Evolutionary conservation across 2,113 vertebrate species (phyloP).

Genomic region (Lepidothrix coronata): DNA sequence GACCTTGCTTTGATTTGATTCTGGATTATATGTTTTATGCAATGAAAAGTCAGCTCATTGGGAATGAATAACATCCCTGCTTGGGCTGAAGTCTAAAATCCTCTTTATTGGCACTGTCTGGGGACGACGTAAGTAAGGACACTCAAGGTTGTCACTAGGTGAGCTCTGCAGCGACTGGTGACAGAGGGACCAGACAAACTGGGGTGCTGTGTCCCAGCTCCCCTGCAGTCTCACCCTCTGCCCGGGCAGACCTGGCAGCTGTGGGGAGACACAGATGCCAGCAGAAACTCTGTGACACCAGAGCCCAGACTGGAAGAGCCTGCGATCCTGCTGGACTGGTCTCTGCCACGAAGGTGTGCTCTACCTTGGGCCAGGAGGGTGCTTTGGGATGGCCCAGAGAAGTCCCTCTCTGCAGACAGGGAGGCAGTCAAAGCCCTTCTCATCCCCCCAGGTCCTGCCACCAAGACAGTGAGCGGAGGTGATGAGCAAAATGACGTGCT

Average conservation of each 20-base stretch:
- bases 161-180: not conserved
- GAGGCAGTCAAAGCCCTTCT: not conserved
- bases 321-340: not conserved
- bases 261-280: accelerated
- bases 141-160: conserved; percentile 57
- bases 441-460: not conserved
- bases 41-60: conserved; percentile 24
- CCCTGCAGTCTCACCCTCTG: not conserved
- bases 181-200: not conserved
- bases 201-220: not conserved
- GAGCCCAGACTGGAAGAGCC: accelerated
- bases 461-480: not conserved
- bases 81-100: conserved; percentile 33
- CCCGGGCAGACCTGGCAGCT: not conserved
- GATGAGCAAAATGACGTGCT: not conserved
- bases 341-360: not conserved
- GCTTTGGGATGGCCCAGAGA: not conserved
- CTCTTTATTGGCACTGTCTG: conserved; percentile 36
- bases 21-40: conserved; percentile 57
- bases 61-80: conserved; percentile 40
- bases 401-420: not conserved
- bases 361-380: not conserved
- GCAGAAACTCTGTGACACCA: not conserved
- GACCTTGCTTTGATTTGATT: conserved; percentile 46
- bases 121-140: conserved; percentile 19